phyloP scores from a whole-genome alignment of 2,113 vertebrate genomes.

The Melanocharis versteri region DNA sequence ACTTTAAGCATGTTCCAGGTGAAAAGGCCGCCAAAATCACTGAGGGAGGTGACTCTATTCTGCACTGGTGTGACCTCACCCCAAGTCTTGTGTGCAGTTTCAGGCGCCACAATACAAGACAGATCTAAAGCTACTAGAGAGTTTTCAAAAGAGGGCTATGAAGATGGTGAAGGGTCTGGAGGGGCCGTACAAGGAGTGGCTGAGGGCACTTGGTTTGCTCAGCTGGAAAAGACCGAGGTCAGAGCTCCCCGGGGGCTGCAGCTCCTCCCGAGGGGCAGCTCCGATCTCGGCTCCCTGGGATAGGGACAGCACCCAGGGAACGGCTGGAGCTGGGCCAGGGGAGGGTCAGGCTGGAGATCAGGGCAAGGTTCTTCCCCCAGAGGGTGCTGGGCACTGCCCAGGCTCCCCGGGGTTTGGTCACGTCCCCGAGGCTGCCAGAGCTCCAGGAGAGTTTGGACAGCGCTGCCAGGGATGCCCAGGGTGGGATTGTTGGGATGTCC shows the following conservation, averaged over 20 bases:
- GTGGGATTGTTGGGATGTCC: not conserved
- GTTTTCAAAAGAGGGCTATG: not conserved
- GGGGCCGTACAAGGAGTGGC: accelerated
- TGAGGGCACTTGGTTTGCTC: not conserved
- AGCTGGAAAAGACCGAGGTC: not conserved
- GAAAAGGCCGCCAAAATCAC: not conserved
- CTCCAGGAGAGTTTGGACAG: not conserved
- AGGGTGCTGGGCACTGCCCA: not conserved
- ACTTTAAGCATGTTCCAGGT: accelerated
- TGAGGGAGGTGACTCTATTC: not conserved
- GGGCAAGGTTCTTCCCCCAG: not conserved
- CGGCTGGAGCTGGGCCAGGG: not conserved
- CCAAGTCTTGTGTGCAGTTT: not conserved
- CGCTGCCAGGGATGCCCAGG: not conserved
- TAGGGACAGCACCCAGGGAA: not conserved
- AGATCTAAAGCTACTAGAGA: not conserved
- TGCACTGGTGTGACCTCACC: not conserved
- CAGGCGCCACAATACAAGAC: not conserved
- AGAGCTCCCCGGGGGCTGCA: not conserved
- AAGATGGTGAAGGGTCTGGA: not conserved
- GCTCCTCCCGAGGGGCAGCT: not conserved
- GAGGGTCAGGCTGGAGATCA: accelerated
- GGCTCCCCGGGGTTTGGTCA: not conserved
- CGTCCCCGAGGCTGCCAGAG: not conserved
- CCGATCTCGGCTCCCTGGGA: not conserved